Evolutionary conservation across 2,113 vertebrate genomes (phyloP), one percentile per base, ranked within the genome.

Genomic region (Python bivittatus): DNA sequence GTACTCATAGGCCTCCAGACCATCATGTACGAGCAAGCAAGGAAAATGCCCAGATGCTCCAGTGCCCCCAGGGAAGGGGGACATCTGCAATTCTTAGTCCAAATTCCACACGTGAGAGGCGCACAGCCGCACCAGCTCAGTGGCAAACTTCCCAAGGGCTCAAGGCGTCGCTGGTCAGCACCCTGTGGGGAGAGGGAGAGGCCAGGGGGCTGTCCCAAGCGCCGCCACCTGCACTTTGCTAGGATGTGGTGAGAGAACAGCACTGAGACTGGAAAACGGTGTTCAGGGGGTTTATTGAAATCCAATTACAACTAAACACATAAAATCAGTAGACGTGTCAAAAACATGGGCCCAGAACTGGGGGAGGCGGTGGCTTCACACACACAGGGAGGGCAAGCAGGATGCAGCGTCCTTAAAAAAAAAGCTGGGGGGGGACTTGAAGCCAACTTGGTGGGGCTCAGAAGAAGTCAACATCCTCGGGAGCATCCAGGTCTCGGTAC

Each of bases 381-480:
- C 64, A 72, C 11, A 48, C 29, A 38, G 13, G n/a, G n/a, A 25
- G 15, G 33, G 0, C 0, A 20, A 38, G 42, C 33, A 3, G 15
- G n/a, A 38, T 2, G 4, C 3, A 1, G 68, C 25, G 61, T 60
- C 84, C 79, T 13, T 85, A 85, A 79, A 84, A 54, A 88, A 58
- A 20, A 29, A 7, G 17, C 56, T 12, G 4, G 13, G 8, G 44
- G 11, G 42, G 29, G 8, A 44, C 1, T 3, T 7, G 53, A 90
- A 84, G 33, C 57, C 56, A 23, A 23, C 61, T 10, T 4, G 20
- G 79, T 7, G 91, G 54, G 15, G 22, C 68, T 97, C 93, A 99
- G 97, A 99, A 99, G 97, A 99, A 99, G 92, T 99, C 99, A 54
- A 99, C 98, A 2, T 99, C 99, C 13, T 99, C 99, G 0, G 98